Conservation (phyloP, 2,113 vertebrate species). For the Puma concolor region DNA sequence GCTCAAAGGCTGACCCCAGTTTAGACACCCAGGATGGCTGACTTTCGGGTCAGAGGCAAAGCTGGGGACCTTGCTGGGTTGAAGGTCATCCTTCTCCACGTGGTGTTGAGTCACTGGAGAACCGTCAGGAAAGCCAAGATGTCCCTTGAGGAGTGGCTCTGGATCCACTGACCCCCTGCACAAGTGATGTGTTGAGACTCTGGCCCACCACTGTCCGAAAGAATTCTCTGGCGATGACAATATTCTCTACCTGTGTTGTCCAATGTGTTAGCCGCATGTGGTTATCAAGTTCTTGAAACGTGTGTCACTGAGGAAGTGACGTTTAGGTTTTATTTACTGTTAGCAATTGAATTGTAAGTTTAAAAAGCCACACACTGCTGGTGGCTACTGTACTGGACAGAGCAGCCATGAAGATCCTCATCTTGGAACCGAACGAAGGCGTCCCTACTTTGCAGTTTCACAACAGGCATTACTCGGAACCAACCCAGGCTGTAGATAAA, state of each 20-base stretch:
- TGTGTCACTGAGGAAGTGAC: background rate
- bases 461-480: background rate
- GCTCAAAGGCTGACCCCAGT: accelerated
- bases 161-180: background rate
- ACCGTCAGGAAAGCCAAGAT: background rate
- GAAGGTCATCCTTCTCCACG: background rate
- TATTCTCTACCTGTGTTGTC: too few relatives aligned
- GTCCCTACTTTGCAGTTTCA: background rate
- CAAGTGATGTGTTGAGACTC: background rate
- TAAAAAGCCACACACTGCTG: background rate
- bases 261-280: background rate
- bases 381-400: background rate
- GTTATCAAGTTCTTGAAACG: background rate
- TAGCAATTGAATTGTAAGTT: background rate
- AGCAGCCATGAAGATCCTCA: background rate
- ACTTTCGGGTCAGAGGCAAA: background rate
- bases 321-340: background rate
- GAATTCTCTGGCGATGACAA: background rate
- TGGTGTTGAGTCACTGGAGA: background rate
- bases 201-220: background rate
- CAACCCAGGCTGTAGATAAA: accelerated
- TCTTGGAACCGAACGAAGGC: background rate
- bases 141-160: background rate
- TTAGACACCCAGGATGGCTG: accelerated
- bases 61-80: background rate